Base-by-base conservation (phyloP, 2,888 invertebrate species). In the Heliconius ismenius region DNA sequence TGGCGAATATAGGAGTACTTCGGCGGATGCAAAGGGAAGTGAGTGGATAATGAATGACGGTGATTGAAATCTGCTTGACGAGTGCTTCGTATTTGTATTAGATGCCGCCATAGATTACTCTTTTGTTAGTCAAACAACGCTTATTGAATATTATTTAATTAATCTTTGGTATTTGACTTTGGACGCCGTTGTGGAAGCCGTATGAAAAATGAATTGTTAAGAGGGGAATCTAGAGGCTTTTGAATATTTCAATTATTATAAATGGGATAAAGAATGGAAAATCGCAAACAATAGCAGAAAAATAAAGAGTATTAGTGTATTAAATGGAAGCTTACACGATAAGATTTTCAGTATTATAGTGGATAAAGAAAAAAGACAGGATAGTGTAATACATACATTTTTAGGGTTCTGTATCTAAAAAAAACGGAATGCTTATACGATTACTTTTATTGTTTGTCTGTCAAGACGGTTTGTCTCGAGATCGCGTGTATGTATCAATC, bases 101-200 rank as follows among this genome's bases (percentile, higher is more conserved):
- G 93, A 93, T 93, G 93, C 93, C 93, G 93, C 91, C 91, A 83
- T 86, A 91, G 93, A 94, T 94, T 93, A 92, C 87, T 88, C 91
- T 89, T 92, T 93, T 92, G 91, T 93, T 92, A 92, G 92, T 91
- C 92, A 92, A 93, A 93, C 90, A 91, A 88, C 89, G 89, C 86
- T 92, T 91, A 93, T 92, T 92, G 89, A 92, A 91, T 90, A 90
- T 89, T 91, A 92, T 92, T 92, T 91, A 92, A 93, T 93, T 92
- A 92, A 92, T 93, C 89, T 90, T 90, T 86, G 85, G 84, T 90
- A 88, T 92, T 92, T 92, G 89, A 93, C 91, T 93, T 91, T 80
- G 80, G 83, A 85, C 86, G 85, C 82, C 84, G 84, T 86, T 83
- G 79, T 81, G 80, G 81, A 82, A 82, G 80, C 79, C 70, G 81